phyloP scores from a whole-genome alignment of 2,113 vertebrate species.

The Rutilus rutilus region DNA sequence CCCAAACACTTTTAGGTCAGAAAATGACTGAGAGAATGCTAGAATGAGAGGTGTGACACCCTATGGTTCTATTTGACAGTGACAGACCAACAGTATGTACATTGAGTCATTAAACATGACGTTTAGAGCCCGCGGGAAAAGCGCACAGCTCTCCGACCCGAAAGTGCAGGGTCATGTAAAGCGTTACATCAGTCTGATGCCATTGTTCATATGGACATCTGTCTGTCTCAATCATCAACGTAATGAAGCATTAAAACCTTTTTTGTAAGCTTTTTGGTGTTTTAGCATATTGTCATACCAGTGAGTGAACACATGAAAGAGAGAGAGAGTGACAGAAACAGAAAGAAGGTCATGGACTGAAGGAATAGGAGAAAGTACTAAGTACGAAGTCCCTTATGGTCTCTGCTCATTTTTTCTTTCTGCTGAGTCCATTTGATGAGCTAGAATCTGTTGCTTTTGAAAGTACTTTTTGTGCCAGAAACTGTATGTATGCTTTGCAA shows the following conservation, averaged over 20 bases:
- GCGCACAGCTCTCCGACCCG: conserved; percentile 9
- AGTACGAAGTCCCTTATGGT: neutral
- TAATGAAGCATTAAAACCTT: conserved; percentile 18
- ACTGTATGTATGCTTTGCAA: neutral
- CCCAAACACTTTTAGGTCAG: neutral
- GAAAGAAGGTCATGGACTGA: neutral
- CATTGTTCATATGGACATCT: conserved; percentile 20
- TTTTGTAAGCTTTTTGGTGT: neutral
- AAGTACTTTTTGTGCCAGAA: neutral
- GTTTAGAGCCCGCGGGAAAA: conserved; percentile 1
- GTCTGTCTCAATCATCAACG: neutral
- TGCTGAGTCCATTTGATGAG: neutral
- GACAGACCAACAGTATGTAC: conserved; percentile 15
- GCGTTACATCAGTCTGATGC: neutral
- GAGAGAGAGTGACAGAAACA: neutral
- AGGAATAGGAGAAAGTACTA: neutral
- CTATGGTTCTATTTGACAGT: conserved; percentile 34
- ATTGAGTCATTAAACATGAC: conserved; percentile 44
- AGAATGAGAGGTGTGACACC: neutral
- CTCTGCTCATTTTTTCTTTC: neutral
- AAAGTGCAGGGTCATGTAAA: conserved; percentile 23
- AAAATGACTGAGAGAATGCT: neutral
- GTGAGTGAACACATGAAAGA: conserved; percentile 9
- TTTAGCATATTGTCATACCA: neutral
- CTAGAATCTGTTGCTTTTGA: neutral